Conservation (phyloP, 2,888 invertebrate genomes). For the Cheiracanthium punctorium region DNA sequence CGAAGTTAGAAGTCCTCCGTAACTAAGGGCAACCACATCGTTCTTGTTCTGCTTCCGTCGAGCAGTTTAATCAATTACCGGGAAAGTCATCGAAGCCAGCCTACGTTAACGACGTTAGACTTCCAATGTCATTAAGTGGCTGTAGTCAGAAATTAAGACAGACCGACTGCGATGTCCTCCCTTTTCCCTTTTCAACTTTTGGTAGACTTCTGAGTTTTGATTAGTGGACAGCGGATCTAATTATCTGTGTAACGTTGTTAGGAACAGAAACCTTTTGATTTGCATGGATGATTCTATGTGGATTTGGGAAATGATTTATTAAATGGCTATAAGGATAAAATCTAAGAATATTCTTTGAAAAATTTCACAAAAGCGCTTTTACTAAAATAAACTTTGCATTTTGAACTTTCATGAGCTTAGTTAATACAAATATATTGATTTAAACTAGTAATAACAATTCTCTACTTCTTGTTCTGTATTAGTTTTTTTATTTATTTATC, state of each 20-base stretch:
- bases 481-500: too few species aligned
- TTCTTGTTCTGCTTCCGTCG: constrained; percentile 54
- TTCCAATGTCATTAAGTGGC: constrained; percentile 55
- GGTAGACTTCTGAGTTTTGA: constrained; percentile 6
- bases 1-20: constrained; percentile 8
- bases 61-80: constrained; percentile 63
- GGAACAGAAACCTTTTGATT: neutral
- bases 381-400: too few species aligned
- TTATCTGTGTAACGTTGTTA: neutral
- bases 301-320: too few species aligned
- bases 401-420: too few species aligned
- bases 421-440: too few species aligned
- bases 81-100: constrained; percentile 35
- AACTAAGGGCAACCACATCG: constrained; percentile 47
- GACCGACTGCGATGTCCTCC: neutral
- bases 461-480: too few species aligned
- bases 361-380: too few species aligned
- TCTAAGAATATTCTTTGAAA: too few species aligned
- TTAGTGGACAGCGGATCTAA: constrained; percentile 18
- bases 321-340: too few species aligned
- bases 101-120: constrained; percentile 48
- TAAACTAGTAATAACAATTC: too few species aligned
- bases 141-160: constrained; percentile 18
- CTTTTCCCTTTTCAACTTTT: neutral
- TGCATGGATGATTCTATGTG: too few species aligned